Conservation (phyloP, 2,888 invertebrate species). For the Bellardia bayeri region DNA sequence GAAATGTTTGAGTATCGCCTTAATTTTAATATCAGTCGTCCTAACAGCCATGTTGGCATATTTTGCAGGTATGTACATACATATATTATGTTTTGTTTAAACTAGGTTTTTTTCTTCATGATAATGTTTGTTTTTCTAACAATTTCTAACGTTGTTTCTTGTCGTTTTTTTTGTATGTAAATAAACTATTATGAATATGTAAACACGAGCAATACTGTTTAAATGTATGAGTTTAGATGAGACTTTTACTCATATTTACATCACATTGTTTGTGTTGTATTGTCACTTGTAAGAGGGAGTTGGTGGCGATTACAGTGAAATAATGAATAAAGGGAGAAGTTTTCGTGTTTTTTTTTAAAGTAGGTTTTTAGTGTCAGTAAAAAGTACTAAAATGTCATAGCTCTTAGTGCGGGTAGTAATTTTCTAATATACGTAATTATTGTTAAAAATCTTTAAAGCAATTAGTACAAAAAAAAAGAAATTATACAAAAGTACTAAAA, state of each 20-base stretch:
- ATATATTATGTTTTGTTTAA: not conserved
- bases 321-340: not conserved
- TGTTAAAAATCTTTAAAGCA: too few relatives aligned
- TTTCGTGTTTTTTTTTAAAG: too few relatives aligned
- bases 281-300: not conserved
- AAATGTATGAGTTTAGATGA: not conserved
- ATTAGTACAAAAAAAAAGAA: too few relatives aligned
- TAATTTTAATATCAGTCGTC: conserved; percentile 95
- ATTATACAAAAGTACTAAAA: too few relatives aligned
- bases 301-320: not conserved
- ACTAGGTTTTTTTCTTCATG: not conserved
- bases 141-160: not conserved
- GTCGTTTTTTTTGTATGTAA: conserved; percentile 17
- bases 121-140: not conserved
- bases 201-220: conserved; percentile 49
- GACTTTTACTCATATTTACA: not conserved
- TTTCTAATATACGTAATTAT: too few relatives aligned
- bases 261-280: not conserved
- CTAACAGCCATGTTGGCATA: conserved; percentile 97
- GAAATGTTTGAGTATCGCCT: conserved; percentile 97
- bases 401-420: too few relatives aligned
- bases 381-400: too few relatives aligned
- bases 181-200: conserved; percentile 61
- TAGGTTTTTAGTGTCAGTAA: too few relatives aligned
- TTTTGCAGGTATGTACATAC: conserved; percentile 92